phyloP scores from a whole-genome alignment of 2,797 vertebrate species.

The Urophycis tenuis region DNA sequence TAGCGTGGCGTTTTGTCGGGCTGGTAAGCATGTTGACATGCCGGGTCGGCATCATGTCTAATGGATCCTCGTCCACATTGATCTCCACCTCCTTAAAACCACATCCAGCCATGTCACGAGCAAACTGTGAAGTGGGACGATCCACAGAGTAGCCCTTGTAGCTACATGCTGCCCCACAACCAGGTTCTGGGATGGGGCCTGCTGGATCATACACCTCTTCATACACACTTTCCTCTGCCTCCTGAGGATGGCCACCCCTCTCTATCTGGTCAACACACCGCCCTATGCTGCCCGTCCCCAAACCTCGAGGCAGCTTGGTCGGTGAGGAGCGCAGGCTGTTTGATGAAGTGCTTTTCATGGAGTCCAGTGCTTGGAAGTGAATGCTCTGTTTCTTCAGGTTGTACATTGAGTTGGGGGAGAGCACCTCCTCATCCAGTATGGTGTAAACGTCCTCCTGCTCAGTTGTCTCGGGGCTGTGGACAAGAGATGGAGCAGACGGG shows the following conservation, averaged over 20 bases:
- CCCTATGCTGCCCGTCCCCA: constrained; percentile 18
- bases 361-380: constrained; percentile 37
- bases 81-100: constrained; percentile 76
- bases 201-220: constrained; percentile 57
- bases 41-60: constrained; percentile 51
- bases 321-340: constrained; percentile 48
- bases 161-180: constrained; percentile 33
- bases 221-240: constrained; percentile 58
- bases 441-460: constrained; percentile 71
- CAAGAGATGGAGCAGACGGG: constrained; percentile 33
- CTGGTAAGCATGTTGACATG: constrained; percentile 31
- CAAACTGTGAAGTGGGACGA: constrained; percentile 45
- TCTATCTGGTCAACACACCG: constrained; percentile 31
- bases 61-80: constrained; percentile 75
- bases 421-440: constrained; percentile 71
- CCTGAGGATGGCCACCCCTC: constrained; percentile 21
- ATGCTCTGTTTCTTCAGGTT: constrained; percentile 54
- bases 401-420: constrained; percentile 62
- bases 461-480: constrained; percentile 72
- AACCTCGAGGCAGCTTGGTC: constrained; percentile 40
- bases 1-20: constrained; percentile 55
- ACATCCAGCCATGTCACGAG: constrained; percentile 62
- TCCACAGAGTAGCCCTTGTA: constrained; percentile 46
- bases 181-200: constrained; percentile 16
- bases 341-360: constrained; percentile 27